Percentiles rank a stretch among this genome's conserved stretches.
phyloP scores from a whole-genome alignment of 2,113 vertebrate genomes.

The Seriola rivoliana region DNA sequence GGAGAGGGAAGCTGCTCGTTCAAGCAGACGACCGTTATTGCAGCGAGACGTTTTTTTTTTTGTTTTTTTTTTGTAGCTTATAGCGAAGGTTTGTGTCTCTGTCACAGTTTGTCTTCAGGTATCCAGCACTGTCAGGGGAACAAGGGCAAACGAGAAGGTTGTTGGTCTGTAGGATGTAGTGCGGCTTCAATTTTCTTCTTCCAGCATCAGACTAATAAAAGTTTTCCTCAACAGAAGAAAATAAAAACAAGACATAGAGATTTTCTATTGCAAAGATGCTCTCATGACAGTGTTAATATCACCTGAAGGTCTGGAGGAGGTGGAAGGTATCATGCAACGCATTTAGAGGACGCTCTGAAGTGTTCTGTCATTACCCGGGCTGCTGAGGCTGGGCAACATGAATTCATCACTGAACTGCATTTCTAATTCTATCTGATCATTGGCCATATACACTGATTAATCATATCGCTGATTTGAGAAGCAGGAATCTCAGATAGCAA shows the following conservation, averaged over 20 bases:
- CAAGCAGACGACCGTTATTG: constrained; percentile 27
- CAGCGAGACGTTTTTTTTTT: constrained; percentile 14
- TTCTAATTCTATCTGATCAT: not conserved
- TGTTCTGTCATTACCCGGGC: not conserved
- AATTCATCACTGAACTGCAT: not conserved
- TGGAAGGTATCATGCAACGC: not conserved
- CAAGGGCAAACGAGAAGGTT: not conserved
- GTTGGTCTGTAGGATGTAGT: not conserved
- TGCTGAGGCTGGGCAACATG: not conserved
- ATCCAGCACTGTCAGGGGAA: constrained; percentile 13
- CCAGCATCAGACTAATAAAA: not conserved
- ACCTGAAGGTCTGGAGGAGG: not conserved
- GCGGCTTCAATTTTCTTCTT: not conserved
- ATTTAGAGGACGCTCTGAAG: not conserved
- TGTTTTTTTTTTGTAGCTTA: constrained; percentile 42
- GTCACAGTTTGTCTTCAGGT: constrained; percentile 32
- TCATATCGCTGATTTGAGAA: not conserved
- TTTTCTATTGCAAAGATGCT: not conserved
- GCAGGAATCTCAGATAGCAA: not conserved
- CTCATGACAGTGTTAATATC: not conserved
- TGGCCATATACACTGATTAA: not conserved
- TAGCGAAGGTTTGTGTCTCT: not conserved
- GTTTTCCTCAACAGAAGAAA: not conserved
- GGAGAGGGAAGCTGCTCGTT: constrained; percentile 13
- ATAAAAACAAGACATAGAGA: too few relatives aligned